These are phyloP conservation scores for Leucophora obtusa DNA, from an alignment of 2,888 invertebrate genomes.

Conservation along the genomic window DNA sequence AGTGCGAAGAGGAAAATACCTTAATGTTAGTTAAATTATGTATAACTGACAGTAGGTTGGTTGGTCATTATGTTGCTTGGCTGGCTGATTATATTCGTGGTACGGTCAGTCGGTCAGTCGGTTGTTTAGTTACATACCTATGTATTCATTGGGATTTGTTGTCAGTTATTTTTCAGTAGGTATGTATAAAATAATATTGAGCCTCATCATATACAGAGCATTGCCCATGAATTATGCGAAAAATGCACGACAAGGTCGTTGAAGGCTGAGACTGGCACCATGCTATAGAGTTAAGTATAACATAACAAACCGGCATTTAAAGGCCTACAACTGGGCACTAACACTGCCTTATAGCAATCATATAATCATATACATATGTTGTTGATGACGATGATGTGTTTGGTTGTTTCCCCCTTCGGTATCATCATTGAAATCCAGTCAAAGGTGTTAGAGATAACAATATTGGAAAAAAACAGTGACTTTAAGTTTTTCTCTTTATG, in stretches of 20 bases:
- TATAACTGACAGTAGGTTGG: slow-evolving; percentile 53
- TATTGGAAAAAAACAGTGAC: neutral
- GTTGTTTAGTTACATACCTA: neutral
- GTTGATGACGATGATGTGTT: neutral
- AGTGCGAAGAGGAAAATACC: slow-evolving; percentile 70
- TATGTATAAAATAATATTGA: neutral
- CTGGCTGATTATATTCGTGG: neutral
- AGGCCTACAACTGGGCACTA: slow-evolving; percentile 52
- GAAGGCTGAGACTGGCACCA: slow-evolving; percentile 67
- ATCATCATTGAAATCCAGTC: slow-evolving; percentile 5
- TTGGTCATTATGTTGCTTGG: slow-evolving; percentile 19
- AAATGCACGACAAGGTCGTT: slow-evolving; percentile 75
- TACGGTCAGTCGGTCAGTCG: neutral
- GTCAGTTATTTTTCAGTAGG: slow-evolving; percentile 43
- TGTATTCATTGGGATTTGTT: slow-evolving; percentile 32
- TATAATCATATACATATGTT: slow-evolving; percentile 54
- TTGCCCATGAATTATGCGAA: slow-evolving; percentile 72
- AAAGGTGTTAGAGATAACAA: slow-evolving; percentile 43
- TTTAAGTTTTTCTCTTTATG: slow-evolving; percentile 8
- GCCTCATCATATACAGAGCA: slow-evolving; percentile 56
- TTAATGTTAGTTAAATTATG: slow-evolving; percentile 57
- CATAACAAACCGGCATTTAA: slow-evolving; percentile 61
- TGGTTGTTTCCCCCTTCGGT: neutral
- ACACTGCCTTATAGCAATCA: slow-evolving; percentile 51
- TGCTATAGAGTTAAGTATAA: slow-evolving; percentile 40